phyloP scores from a whole-genome alignment of 2,797 vertebrate genomes.

The Erethizon dorsatum region DNA sequence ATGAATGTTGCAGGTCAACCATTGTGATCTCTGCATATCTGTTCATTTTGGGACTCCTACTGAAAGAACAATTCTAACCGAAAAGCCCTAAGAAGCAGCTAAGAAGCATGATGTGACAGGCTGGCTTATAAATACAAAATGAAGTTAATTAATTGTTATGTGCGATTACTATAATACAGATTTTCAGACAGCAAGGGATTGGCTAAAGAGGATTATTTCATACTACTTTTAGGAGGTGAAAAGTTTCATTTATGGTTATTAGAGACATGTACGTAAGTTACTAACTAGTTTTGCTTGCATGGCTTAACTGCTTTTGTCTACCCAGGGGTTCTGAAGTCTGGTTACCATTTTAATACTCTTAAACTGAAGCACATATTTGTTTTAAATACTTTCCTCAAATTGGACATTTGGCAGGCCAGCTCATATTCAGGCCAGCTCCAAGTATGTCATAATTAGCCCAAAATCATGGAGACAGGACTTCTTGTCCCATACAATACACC shows the following conservation, averaged over 20 bases:
- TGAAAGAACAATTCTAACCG: background rate
- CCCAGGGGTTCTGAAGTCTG: background rate
- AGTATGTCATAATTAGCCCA: conserved; percentile 28
- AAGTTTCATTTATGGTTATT: background rate
- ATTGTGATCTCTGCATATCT: background rate
- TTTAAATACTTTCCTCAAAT: conserved; percentile 28
- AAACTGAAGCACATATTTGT: background rate
- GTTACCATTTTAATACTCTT: background rate
- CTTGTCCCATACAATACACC: background rate
- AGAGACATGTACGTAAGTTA: background rate
- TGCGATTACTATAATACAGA: background rate
- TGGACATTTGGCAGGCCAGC: conserved; percentile 21
- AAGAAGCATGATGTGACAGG: background rate
- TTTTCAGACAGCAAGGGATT: background rate
- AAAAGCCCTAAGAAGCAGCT: background rate
- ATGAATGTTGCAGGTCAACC: background rate
- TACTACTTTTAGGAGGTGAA: background rate
- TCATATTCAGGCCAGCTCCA: conserved; percentile 36
- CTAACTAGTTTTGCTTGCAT: background rate
- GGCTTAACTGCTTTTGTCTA: background rate
- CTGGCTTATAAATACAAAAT: background rate
- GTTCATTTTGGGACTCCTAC: conserved; percentile 4
- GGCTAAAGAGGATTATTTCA: background rate
- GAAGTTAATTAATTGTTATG: background rate
- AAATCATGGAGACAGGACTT: background rate